Evolutionary conservation across 2,113 vertebrate species (phyloP).

Genomic region (Plecotus auritus): DNA sequence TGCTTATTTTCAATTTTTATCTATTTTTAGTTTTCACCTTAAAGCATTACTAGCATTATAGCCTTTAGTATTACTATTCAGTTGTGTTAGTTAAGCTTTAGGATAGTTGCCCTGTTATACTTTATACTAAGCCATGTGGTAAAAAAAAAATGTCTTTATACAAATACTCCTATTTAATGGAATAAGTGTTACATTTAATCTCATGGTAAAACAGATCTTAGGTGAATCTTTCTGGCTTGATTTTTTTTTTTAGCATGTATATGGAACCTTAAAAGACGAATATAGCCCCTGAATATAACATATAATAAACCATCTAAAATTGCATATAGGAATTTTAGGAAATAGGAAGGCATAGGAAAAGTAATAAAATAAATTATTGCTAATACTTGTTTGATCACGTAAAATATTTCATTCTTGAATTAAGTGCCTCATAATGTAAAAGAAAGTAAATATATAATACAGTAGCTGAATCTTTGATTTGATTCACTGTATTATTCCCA

Average conservation of each 20-base stretch:
- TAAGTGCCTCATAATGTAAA: neutral
- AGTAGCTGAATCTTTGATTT: neutral
- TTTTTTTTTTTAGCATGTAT: neutral
- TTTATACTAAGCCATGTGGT: neutral
- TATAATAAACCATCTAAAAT: neutral
- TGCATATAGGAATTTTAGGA: neutral
- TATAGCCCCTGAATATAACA: neutral
- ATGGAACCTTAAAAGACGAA: neutral
- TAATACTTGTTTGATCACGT: neutral
- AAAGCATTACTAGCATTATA: neutral
- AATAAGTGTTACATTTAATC: neutral
- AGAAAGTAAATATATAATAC: neutral
- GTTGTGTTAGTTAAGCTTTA: neutral
- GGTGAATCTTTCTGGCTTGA: neutral
- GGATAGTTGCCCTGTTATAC: neutral
- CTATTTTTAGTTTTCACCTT: conserved; percentile 22
- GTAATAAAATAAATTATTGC: conserved; percentile 1
- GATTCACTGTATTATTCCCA: neutral
- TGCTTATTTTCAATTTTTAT: conserved; percentile 16
- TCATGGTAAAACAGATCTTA: neutral
- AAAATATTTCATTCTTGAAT: neutral
- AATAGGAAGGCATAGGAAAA: conserved; percentile 4
- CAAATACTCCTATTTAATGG: neutral
- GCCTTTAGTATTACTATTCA: neutral
- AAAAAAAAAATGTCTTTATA: conserved; percentile 17